These are phyloP conservation scores for Ecdyonurus torrentis DNA, from an alignment of 2,888 invertebrate species.

Conservation along the genomic window DNA sequence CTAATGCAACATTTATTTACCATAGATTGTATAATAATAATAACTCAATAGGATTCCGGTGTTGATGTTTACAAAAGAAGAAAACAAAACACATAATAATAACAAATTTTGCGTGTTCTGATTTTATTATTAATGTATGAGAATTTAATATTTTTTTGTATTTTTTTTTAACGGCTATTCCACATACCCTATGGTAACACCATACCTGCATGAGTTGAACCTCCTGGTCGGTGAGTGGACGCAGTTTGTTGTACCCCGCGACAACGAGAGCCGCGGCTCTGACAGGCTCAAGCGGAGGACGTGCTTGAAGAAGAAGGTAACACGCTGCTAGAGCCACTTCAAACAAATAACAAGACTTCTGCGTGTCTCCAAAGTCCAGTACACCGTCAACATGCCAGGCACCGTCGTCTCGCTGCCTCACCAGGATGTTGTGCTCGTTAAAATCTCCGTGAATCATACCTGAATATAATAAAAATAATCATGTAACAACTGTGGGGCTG, in stretches of 20 bases:
- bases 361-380: constrained; percentile 77
- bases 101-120: too few relatives aligned
- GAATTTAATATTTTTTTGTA: too few relatives aligned
- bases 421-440: constrained; percentile 77
- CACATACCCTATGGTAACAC: too few relatives aligned
- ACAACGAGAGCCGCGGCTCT: constrained; percentile 36
- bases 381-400: constrained; percentile 47
- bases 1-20: too few relatives aligned
- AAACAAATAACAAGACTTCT: constrained; percentile 51
- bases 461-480: too few relatives aligned
- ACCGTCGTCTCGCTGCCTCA: constrained; percentile 25
- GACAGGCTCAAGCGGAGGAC: constrained; percentile 40
- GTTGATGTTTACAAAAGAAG: too few relatives aligned
- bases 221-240: constrained; percentile 43
- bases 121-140: too few relatives aligned
- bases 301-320: constrained; percentile 58
- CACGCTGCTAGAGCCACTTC: constrained; percentile 68
- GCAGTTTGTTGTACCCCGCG: constrained; percentile 53
- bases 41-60: too few relatives aligned
- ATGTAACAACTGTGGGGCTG: background rate
- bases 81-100: too few relatives aligned
- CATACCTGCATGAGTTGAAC: constrained; percentile 45
- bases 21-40: too few relatives aligned
- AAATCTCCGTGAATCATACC: constrained; percentile 75
- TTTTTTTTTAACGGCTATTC: too few relatives aligned